These are phyloP conservation scores for Phalacrocorax carbo DNA, from an alignment of 2,113 vertebrate genomes.

Conservation along the genomic window DNA sequence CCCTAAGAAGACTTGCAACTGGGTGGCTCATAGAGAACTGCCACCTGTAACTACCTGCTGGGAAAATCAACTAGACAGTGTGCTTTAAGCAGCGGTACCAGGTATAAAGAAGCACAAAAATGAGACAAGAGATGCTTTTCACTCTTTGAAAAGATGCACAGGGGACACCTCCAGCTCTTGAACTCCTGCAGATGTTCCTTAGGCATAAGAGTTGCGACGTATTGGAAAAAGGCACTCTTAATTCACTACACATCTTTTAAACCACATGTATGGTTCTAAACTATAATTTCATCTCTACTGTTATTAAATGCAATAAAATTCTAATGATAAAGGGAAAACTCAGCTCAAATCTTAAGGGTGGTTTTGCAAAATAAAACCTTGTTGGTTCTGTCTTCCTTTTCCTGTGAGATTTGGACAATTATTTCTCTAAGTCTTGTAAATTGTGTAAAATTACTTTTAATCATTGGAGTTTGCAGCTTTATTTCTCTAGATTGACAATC, in stretches of 20 bases:
- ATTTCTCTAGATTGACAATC: not conserved
- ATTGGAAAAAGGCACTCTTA: not conserved
- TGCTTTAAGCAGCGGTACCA: not conserved
- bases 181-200: not conserved
- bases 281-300: not conserved
- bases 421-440: not conserved
- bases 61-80: not conserved
- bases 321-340: not conserved
- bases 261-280: not conserved
- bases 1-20: not conserved
- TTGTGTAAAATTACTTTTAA: not conserved
- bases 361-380: not conserved
- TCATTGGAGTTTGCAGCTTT: not conserved
- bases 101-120: not conserved
- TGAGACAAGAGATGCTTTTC: not conserved
- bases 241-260: not conserved
- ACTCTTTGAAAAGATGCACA: not conserved
- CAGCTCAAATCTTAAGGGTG: not conserved
- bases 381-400: accelerated
- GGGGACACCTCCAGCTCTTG: not conserved
- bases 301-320: not conserved
- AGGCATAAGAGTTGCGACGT: not conserved
- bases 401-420: not conserved
- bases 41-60: not conserved
- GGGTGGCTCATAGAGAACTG: not conserved